Evolutionary conservation across 2,113 vertebrate genomes (phyloP).

Genomic region (Sisor rabdophorus): DNA sequence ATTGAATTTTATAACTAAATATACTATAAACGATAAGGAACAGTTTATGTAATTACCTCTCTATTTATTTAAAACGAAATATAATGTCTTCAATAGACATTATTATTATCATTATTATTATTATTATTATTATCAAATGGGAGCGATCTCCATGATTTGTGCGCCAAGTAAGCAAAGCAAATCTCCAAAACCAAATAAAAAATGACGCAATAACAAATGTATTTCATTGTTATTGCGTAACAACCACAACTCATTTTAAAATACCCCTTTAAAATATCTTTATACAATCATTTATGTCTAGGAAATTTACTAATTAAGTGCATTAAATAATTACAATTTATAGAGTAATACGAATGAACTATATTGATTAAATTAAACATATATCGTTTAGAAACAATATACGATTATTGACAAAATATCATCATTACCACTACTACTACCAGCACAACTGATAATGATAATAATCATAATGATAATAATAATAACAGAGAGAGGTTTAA

Average conservation of each 20-base stretch:
- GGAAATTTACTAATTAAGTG: too few species aligned
- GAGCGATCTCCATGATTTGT: background rate
- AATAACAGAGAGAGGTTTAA: background rate
- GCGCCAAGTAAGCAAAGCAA: background rate
- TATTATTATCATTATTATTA: slow-evolving; percentile 18
- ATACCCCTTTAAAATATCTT: too few species aligned
- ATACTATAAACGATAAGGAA: too few species aligned
- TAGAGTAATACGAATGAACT: background rate
- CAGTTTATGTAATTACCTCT: background rate
- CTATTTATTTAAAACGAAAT: background rate
- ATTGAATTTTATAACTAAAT: background rate
- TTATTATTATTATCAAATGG: background rate
- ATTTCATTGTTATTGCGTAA: too few species aligned
- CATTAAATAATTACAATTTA: too few species aligned
- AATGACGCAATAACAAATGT: too few species aligned
- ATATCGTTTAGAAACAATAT: background rate
- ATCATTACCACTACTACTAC: background rate
- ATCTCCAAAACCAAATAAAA: background rate
- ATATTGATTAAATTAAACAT: background rate
- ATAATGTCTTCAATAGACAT: background rate
- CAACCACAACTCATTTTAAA: too few species aligned
- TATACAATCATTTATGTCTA: too few species aligned
- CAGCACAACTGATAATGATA: background rate
- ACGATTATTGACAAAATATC: too few species aligned
- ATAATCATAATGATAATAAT: too few species aligned